Evolutionary conservation across 2,888 invertebrate genomes (phyloP), one percentile per base, ranked within the genome.

Genomic region (Polymixis flavicincta): DNA sequence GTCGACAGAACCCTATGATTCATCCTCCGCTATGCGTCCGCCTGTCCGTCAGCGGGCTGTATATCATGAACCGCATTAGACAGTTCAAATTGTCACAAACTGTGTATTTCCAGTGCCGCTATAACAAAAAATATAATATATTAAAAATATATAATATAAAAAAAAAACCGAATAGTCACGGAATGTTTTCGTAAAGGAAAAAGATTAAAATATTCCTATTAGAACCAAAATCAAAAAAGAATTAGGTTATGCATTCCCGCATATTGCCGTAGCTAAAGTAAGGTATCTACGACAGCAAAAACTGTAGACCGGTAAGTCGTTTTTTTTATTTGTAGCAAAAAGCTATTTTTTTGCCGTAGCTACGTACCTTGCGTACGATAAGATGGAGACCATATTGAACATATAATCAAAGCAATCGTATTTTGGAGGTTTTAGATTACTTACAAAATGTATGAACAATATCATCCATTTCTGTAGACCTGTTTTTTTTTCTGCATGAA

Each of bases 81-180:
- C 32, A 32, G 32, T 32, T 32, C 2, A 32, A 32, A 32, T 32
- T 32, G 32, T 32, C 32, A 32, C 32, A 32, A 4, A 32, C 32
- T 32, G 32, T 32, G 32, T 32, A 32, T 2, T 32, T 32, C 32
- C 4, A n/a, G n/a, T n/a, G n/a, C n/a, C n/a, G n/a, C n/a, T n/a
- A n/a, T n/a, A n/a, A n/a, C n/a, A n/a, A n/a, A n/a, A n/a, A n/a
- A n/a, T n/a, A n/a, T n/a, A n/a, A n/a, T n/a, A n/a, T n/a, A n/a
- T n/a, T n/a, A n/a, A n/a, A n/a, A n/a, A n/a, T n/a, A n/a, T n/a
- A n/a, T n/a, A n/a, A n/a, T n/a, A n/a, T n/a, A n/a, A n/a, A n/a
- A n/a, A n/a, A n/a, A n/a, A n/a, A 80, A 50, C 32, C n/a, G 28
- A 37, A 13, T 14, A n/a, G n/a, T 74, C 48, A 50, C 14, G 52